phyloP scores from a whole-genome alignment of 2,888 invertebrate species.

The Cecidostiba fungosa region DNA sequence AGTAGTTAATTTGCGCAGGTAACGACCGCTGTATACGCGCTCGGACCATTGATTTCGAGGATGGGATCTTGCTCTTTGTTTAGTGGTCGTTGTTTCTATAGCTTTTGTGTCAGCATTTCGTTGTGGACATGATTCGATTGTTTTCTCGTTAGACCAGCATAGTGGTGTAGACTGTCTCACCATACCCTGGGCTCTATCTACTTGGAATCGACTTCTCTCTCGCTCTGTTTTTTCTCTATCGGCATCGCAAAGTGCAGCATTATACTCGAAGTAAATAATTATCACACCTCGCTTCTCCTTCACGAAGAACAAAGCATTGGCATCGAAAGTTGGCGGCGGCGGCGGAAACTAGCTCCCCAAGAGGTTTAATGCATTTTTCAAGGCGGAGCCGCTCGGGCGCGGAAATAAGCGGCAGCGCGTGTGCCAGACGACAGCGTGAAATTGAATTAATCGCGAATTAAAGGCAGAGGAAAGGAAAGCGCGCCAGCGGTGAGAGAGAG shows the following conservation, averaged over 20 bases:
- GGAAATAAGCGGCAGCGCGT: conserved; percentile 63
- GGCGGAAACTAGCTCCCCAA: conserved; percentile 5
- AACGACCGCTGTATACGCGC: neutral
- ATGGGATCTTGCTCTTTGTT: neutral
- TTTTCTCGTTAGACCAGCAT: neutral
- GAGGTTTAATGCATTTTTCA: conserved; percentile 54
- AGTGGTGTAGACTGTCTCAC: neutral
- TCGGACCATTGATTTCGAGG: neutral
- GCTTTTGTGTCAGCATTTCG: neutral
- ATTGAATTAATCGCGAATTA: conserved; percentile 73
- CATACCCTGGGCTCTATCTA: neutral
- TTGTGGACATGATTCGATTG: neutral
- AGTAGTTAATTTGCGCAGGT: conserved; percentile 36
- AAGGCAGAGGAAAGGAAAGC: conserved; percentile 62
- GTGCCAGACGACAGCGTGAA: conserved; percentile 67
- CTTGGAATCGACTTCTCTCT: neutral
- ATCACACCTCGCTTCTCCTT: neutral
- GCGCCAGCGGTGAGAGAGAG: neutral
- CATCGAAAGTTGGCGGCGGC: conserved; percentile 40
- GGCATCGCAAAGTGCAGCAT: too few species aligned
- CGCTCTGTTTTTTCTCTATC: too few species aligned
- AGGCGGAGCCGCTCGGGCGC: conserved; percentile 29
- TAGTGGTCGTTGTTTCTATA: neutral
- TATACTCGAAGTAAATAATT: too few species aligned
- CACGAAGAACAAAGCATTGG: conserved; percentile 19